Evolutionary conservation across 2,113 vertebrate genomes (phyloP).

Genomic region (Smithornis capensis): DNA sequence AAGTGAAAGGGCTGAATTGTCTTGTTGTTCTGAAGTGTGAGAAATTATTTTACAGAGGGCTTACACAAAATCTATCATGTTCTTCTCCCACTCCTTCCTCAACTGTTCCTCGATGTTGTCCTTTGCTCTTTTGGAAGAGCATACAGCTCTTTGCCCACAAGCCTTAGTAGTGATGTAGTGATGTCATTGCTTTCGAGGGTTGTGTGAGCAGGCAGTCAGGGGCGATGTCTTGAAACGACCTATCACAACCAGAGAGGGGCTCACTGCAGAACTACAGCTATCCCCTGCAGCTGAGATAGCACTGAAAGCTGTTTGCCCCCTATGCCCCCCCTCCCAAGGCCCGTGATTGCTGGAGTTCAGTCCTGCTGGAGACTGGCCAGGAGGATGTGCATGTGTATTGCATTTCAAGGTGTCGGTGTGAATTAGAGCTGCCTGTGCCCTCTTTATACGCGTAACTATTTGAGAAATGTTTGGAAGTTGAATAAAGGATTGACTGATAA

Average conservation of each 20-base stretch:
- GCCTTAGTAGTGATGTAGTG: neutral
- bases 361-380: neutral
- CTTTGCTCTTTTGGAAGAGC: neutral
- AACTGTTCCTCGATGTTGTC: neutral
- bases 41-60: neutral
- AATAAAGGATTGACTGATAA: conserved; percentile 41
- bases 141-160: neutral
- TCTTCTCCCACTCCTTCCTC: neutral
- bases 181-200: neutral
- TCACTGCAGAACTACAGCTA: neutral
- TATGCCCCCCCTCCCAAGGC: neutral
- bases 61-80: neutral
- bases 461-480: conserved; percentile 38
- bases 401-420: neutral
- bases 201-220: neutral
- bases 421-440: neutral
- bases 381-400: neutral
- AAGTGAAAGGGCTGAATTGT: neutral
- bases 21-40: neutral
- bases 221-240: neutral
- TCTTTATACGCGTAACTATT: neutral
- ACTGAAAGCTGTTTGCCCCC: neutral
- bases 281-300: neutral
- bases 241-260: neutral
- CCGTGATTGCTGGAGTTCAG: neutral